These are phyloP conservation scores for Bufotes viridis DNA, from an alignment of 2,797 vertebrate genomes.

Conservation along the genomic window DNA sequence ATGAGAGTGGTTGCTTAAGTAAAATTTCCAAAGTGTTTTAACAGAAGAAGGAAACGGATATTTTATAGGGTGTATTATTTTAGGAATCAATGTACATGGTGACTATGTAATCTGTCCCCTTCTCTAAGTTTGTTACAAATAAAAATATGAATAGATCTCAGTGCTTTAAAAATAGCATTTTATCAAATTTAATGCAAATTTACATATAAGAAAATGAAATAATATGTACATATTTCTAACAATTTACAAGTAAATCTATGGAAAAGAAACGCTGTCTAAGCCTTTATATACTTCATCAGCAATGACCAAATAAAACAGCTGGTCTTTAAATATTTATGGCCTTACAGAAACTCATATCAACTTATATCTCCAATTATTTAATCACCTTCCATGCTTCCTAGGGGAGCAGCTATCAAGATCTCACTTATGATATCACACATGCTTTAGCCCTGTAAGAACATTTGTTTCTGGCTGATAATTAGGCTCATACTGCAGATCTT, in stretches of 20 bases:
- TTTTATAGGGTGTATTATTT: conserved; percentile 68
- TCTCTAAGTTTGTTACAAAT: conserved; percentile 65
- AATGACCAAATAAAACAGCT: conserved; percentile 51
- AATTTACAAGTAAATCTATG: background rate
- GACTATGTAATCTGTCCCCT: conserved; percentile 63
- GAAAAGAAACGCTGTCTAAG: background rate
- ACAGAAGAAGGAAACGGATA: conserved; percentile 68
- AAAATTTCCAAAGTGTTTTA: conserved; percentile 67
- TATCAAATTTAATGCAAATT: background rate
- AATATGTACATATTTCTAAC: background rate
- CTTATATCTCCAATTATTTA: conserved; percentile 52
- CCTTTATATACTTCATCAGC: conserved; percentile 7
- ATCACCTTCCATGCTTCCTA: conserved; percentile 51
- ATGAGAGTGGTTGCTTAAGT: conserved; percentile 65
- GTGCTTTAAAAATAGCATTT: background rate
- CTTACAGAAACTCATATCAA: conserved; percentile 37
- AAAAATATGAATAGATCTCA: conserved; percentile 55
- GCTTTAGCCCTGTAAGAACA: conserved; percentile 39
- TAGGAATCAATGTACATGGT: conserved; percentile 64
- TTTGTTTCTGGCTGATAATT: conserved; percentile 51
- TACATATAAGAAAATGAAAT: background rate
- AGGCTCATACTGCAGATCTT: conserved; percentile 30
- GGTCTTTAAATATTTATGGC: conserved; percentile 39
- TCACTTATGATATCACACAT: conserved; percentile 59
- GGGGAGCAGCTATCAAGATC: conserved; percentile 56